Evolutionary conservation across 2,113 vertebrate species (phyloP).

Genomic region (Callopanchax toddi): DNA sequence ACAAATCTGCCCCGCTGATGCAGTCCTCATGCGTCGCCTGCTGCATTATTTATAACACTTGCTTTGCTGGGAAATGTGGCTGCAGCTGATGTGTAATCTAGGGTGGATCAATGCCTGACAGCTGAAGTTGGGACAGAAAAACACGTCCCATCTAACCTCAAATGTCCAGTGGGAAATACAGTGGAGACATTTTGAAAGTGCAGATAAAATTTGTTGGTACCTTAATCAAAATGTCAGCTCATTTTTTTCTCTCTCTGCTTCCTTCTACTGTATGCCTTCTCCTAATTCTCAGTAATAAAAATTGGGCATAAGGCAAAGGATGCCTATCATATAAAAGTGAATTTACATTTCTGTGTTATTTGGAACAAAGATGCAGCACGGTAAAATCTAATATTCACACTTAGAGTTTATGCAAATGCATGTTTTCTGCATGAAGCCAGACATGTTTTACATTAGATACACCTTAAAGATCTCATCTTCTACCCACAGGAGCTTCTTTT

Average conservation of each 20-base stretch:
- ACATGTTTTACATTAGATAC: no score
- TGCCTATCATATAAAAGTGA: neutral
- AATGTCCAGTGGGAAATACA: slow-evolving; percentile 56
- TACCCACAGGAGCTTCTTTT: no score
- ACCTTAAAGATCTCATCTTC: no score
- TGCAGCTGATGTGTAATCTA: slow-evolving; percentile 61
- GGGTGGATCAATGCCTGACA: slow-evolving; percentile 63
- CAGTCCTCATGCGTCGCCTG: slow-evolving; percentile 47
- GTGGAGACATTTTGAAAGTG: slow-evolving; percentile 53
- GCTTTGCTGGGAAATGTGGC: slow-evolving; percentile 46
- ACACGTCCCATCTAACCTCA: slow-evolving; percentile 54
- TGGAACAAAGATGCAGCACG: neutral
- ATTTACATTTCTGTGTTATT: neutral
- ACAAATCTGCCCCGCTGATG: slow-evolving; percentile 50
- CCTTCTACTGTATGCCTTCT: slow-evolving; percentile 6
- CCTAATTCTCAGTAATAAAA: slow-evolving; percentile 26
- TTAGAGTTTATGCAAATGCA: no score
- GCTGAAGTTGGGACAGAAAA: slow-evolving; percentile 54
- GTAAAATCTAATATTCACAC: neutral
- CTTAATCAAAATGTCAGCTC: slow-evolving; percentile 70
- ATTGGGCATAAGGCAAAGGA: neutral
- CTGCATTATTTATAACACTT: slow-evolving; percentile 71
- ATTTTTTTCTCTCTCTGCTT: slow-evolving; percentile 8
- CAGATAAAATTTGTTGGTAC: slow-evolving; percentile 61
- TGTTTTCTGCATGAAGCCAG: no score